These are phyloP conservation scores for Bos taurus DNA, from an alignment of 2,113 vertebrate genomes.

Conservation along the genomic window DNA sequence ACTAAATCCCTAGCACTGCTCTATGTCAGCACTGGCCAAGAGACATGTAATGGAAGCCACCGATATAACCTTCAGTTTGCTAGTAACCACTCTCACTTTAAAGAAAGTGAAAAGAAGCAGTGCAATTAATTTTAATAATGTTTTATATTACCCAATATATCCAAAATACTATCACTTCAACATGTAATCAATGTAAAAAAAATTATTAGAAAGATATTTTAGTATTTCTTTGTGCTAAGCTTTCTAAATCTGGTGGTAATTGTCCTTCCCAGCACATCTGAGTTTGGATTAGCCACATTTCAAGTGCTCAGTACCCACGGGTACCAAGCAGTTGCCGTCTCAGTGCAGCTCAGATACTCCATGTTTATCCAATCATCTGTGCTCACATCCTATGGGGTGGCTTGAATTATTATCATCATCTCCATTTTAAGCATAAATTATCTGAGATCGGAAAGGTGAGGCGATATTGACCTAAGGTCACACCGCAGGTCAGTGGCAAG, in stretches of 20 bases:
- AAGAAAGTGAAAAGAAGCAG: background rate
- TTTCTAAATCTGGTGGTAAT: background rate
- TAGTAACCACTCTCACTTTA: too few relatives aligned
- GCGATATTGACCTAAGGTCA: background rate
- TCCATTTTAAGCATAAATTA: background rate
- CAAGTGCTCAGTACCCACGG: background rate
- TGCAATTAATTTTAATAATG: background rate
- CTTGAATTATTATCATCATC: background rate
- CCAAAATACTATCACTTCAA: background rate
- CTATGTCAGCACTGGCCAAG: fast-evolving
- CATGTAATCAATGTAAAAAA: background rate
- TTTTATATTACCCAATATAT: background rate
- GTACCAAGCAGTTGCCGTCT: too few relatives aligned
- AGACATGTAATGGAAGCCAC: fast-evolving
- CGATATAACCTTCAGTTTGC: fast-evolving
- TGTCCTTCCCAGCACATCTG: background rate
- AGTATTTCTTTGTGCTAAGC: background rate
- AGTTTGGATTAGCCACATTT: too few relatives aligned
- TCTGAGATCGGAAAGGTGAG: background rate
- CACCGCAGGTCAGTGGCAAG: background rate
- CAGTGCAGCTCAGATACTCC: too few relatives aligned
- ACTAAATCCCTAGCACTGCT: fast-evolving
- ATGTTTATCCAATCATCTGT: background rate
- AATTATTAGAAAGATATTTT: background rate
- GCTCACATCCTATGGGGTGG: too few relatives aligned